Percentiles rank a stretch among this genome's conserved stretches.
Conservation (phyloP, 1,140 invertebrate genomes). For the Magallana gigas region DNA sequence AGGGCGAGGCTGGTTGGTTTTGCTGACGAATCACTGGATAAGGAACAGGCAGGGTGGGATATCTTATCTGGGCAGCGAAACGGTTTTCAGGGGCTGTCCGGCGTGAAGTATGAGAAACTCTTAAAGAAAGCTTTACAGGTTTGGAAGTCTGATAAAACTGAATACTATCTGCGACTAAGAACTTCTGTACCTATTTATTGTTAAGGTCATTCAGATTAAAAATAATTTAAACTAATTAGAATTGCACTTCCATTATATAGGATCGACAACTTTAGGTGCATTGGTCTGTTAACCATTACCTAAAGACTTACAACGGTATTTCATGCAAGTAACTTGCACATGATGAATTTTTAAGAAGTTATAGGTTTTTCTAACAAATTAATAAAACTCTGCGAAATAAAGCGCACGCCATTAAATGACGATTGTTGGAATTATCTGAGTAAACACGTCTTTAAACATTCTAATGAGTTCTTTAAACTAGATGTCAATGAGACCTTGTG, state of each 20-base stretch:
- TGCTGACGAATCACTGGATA: neutral
- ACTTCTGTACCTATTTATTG: neutral
- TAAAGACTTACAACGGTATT: too few species aligned
- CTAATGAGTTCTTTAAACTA: too few species aligned
- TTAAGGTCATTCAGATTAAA: neutral
- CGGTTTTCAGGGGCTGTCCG: neutral
- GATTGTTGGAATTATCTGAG: too few species aligned
- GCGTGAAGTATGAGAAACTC: constrained; percentile 13
- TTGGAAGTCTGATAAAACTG: constrained; percentile 13
- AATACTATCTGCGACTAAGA: constrained; percentile 3
- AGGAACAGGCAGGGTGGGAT: neutral
- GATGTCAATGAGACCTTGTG: too few species aligned
- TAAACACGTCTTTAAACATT: too few species aligned
- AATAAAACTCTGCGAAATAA: too few species aligned
- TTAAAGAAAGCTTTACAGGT: neutral
- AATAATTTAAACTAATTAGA: neutral
- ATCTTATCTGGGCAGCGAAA: neutral
- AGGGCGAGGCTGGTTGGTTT: neutral
- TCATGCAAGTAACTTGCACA: too few species aligned
- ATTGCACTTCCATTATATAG: neutral
- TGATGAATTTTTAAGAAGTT: too few species aligned
- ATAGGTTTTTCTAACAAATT: too few species aligned
- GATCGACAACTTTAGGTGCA: too few species aligned
- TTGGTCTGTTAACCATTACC: too few species aligned
- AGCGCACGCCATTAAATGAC: too few species aligned